Conservation (phyloP, 1,140 invertebrate genomes). For the Diorhabda carinulata region DNA sequence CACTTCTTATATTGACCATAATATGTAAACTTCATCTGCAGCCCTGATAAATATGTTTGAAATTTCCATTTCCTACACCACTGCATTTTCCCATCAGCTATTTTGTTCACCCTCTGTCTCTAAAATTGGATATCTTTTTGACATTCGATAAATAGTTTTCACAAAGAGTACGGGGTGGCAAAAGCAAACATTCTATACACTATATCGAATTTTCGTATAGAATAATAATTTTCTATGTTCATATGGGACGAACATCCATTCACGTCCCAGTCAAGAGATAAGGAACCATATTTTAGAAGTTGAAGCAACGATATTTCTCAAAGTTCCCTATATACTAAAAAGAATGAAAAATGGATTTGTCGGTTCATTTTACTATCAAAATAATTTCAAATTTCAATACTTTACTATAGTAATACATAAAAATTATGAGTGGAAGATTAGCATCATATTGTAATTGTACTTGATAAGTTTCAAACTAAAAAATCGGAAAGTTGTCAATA, state of each 20-base stretch:
- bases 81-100: conserved; percentile 7
- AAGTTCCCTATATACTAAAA: neutral
- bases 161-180: conserved; percentile 14
- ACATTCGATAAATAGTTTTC: conserved; percentile 30
- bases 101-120: conserved; percentile 24
- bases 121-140: conserved; percentile 33
- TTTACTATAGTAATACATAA: no score
- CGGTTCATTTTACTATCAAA: no score
- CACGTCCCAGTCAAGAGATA: conserved; percentile 8
- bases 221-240: conserved; percentile 19
- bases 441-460: no score
- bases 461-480: no score
- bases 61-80: neutral
- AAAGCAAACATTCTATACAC: conserved; percentile 13
- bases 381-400: no score
- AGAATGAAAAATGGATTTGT: conserved; percentile 1
- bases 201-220: conserved; percentile 15
- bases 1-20: no score
- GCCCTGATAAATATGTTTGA: no score
- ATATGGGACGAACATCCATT: conserved; percentile 15
- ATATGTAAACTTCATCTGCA: no score
- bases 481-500: no score
- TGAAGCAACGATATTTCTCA: neutral
- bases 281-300: conserved; percentile 5
- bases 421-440: no score